phyloP scores from a whole-genome alignment of 2,113 vertebrate species.

The Xiphias gladius region DNA sequence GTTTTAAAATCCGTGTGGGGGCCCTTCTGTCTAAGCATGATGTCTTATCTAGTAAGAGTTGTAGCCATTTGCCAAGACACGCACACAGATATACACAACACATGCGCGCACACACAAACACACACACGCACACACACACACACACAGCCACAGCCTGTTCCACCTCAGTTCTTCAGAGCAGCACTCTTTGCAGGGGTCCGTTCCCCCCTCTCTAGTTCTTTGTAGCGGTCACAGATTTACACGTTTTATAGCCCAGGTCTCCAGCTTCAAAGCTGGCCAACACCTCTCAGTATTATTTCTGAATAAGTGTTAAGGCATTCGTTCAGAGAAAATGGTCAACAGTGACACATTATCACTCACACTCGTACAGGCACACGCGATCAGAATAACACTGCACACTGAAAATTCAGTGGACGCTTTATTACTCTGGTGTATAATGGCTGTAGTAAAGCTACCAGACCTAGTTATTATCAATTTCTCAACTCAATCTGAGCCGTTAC shows the following conservation, averaged over 20 bases:
- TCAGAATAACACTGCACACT: conserved; percentile 47
- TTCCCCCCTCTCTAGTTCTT: conserved; percentile 36
- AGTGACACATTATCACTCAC: not conserved
- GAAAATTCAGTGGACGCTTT: conserved; percentile 38
- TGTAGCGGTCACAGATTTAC: conserved; percentile 51
- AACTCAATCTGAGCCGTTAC: conserved; percentile 78
- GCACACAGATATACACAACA: conserved; percentile 46
- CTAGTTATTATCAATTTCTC: conserved; percentile 50
- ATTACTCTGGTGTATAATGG: conserved; percentile 15
- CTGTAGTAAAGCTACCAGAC: conserved; percentile 48
- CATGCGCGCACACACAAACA: conserved; percentile 51
- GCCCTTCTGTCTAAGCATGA: conserved; percentile 86
- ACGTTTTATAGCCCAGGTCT: conserved; percentile 49
- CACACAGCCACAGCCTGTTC: conserved; percentile 58
- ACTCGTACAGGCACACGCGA: conserved; percentile 34
- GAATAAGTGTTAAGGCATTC: conserved; percentile 56
- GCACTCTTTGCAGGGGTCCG: conserved; percentile 45
- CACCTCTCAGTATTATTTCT: conserved; percentile 75
- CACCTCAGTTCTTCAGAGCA: conserved; percentile 76
- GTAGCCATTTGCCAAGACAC: conserved; percentile 79
- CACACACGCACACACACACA: conserved; percentile 40
- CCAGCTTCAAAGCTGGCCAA: conserved; percentile 51
- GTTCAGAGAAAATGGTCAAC: conserved; percentile 41
- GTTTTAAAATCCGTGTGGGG: conserved; percentile 71
- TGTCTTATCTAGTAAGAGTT: conserved; percentile 81